phyloP scores from a whole-genome alignment of 2,797 vertebrate species.

The Babyrousa celebensis region DNA sequence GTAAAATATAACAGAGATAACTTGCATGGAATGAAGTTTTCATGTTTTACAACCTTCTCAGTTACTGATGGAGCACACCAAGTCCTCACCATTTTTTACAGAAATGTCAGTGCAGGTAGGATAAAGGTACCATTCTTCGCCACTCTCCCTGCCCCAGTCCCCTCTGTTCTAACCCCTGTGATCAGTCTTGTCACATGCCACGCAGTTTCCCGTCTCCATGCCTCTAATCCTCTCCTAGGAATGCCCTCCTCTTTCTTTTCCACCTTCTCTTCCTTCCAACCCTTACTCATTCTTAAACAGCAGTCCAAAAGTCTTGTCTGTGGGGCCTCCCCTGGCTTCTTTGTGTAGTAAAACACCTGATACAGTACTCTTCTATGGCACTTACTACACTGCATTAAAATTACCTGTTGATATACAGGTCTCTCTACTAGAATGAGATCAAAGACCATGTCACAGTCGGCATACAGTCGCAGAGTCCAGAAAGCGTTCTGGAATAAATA shows the following conservation, averaged over 20 bases:
- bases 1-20: not conserved
- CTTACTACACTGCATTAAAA: not conserved
- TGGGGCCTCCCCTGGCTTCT: not conserved
- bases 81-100: not conserved
- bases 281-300: not conserved
- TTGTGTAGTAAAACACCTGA: not conserved
- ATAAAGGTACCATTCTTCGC: not conserved
- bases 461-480: not conserved
- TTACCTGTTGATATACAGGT: not conserved
- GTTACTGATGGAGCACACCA: not conserved
- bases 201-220: not conserved
- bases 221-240: not conserved
- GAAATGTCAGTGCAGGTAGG: not conserved
- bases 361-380: too few relatives aligned
- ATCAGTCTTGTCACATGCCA: not conserved
- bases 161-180: accelerated
- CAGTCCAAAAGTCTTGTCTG: not conserved
- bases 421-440: not conserved
- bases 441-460: not conserved
- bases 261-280: not conserved
- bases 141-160: not conserved
- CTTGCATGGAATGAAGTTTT: not conserved
- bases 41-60: not conserved
- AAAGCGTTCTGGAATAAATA: conserved; percentile 14
- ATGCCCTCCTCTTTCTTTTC: not conserved